Conservation (phyloP, 1,140 invertebrate genomes). For the Trichonephila clavipes region DNA sequence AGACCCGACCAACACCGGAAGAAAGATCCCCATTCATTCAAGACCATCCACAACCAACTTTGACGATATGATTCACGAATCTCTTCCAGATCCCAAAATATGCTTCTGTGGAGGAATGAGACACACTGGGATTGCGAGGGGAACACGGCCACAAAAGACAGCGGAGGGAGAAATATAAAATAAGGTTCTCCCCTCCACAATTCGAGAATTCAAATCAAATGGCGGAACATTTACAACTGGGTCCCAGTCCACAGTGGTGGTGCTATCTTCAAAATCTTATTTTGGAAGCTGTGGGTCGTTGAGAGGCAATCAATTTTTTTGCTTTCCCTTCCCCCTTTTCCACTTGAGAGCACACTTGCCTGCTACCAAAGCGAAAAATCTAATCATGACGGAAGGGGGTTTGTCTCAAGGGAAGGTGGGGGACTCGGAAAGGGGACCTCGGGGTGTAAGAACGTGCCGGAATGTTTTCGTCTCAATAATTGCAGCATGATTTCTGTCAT, state of each 20-base stretch:
- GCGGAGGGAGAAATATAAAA: neutral
- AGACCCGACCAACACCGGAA: too few relatives aligned
- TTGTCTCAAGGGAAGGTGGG: conserved; percentile 11
- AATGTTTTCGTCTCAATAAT: conserved; percentile 3
- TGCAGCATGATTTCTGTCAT: neutral
- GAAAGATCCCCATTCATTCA: neutral
- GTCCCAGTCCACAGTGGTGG: neutral
- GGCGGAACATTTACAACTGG: conserved; percentile 29
- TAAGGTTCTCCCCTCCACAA: neutral
- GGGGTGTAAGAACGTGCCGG: neutral
- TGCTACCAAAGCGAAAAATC: neutral
- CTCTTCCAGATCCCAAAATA: neutral
- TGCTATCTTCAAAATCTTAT: conserved; percentile 58
- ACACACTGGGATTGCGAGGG: neutral
- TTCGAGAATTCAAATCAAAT: conserved; percentile 51
- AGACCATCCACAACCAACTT: neutral
- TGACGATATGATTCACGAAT: neutral
- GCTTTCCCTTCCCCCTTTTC: conserved; percentile 10
- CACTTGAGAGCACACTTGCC: conserved; percentile 21
- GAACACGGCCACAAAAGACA: neutral
- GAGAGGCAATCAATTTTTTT: conserved; percentile 55
- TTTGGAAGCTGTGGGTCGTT: conserved; percentile 49
- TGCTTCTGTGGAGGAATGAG: neutral
- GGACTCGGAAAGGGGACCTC: neutral
- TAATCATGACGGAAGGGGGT: neutral